Evolutionary conservation across 2,888 invertebrate genomes (phyloP).

Genomic region (Noctua pronuba): DNA sequence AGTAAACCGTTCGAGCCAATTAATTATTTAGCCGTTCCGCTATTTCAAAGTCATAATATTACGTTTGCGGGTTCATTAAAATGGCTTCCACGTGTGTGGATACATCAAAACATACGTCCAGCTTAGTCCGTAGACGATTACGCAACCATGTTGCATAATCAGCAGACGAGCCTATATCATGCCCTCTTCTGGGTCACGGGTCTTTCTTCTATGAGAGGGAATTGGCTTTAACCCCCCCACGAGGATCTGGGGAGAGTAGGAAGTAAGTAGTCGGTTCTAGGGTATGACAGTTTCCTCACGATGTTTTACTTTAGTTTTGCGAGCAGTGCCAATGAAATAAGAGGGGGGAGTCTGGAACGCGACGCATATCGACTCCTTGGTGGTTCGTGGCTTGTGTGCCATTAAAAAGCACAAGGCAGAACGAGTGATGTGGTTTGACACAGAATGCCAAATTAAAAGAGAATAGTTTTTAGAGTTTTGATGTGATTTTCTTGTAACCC

Average conservation of each 20-base stretch:
- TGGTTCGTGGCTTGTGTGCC: too few relatives aligned
- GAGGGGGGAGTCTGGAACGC: background rate
- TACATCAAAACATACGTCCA: background rate
- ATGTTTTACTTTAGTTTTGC: background rate
- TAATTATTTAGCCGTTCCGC: constrained; percentile 2
- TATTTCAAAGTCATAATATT: background rate
- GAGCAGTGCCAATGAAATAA: background rate
- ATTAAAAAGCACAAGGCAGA: too few relatives aligned
- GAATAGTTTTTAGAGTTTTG: too few relatives aligned
- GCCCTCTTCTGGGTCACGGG: background rate
- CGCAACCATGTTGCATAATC: background rate
- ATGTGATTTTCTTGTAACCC: too few relatives aligned
- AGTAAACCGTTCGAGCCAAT: constrained; percentile 19
- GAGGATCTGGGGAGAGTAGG: background rate
- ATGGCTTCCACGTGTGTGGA: background rate
- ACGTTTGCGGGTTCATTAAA: background rate
- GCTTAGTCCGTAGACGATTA: background rate
- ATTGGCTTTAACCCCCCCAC: background rate
- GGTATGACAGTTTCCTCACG: background rate
- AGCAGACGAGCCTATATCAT: background rate
- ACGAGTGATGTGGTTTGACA: too few relatives aligned
- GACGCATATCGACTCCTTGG: too few relatives aligned
- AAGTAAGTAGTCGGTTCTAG: background rate
- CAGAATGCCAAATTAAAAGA: too few relatives aligned
- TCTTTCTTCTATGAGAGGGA: background rate